phyloP scores from a whole-genome alignment of 2,888 invertebrate genomes.

The Torymus tubicola region DNA sequence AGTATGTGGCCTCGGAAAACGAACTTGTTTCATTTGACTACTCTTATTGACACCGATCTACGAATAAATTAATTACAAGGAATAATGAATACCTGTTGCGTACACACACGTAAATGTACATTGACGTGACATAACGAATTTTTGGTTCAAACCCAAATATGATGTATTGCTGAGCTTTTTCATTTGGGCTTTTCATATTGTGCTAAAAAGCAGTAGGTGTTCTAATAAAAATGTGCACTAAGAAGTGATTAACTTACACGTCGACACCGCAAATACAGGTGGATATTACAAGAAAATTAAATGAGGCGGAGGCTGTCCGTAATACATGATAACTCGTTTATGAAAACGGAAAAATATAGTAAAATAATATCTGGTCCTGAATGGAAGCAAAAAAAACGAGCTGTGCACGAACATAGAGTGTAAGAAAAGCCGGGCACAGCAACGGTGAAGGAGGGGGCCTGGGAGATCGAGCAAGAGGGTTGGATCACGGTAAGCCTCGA shows the following conservation, averaged over 20 bases:
- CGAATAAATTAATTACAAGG: slow-evolving; percentile 67
- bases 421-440: slow-evolving; percentile 12
- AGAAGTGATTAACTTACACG: no score
- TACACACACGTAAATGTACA: slow-evolving; percentile 49
- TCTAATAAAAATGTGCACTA: no score
- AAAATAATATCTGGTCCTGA: slow-evolving; percentile 47
- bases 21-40: slow-evolving; percentile 62
- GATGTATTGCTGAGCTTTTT: no score
- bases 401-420: slow-evolving; percentile 74
- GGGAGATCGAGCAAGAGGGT: background rate
- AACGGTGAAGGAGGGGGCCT: background rate
- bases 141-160: no score
- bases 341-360: slow-evolving; percentile 41
- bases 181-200: no score
- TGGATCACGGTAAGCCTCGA: slow-evolving; percentile 52
- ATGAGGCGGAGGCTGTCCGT: slow-evolving; percentile 36
- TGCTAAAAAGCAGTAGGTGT: no score
- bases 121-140: background rate
- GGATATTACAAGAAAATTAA: background rate
- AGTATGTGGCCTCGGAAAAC: slow-evolving; percentile 10
- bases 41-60: slow-evolving; percentile 65
- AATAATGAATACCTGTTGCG: slow-evolving; percentile 68
- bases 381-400: slow-evolving; percentile 54
- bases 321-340: slow-evolving; percentile 45
- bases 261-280: background rate